phyloP scores from a whole-genome alignment of 2,113 vertebrate species.

The Gadus chalcogrammus region DNA sequence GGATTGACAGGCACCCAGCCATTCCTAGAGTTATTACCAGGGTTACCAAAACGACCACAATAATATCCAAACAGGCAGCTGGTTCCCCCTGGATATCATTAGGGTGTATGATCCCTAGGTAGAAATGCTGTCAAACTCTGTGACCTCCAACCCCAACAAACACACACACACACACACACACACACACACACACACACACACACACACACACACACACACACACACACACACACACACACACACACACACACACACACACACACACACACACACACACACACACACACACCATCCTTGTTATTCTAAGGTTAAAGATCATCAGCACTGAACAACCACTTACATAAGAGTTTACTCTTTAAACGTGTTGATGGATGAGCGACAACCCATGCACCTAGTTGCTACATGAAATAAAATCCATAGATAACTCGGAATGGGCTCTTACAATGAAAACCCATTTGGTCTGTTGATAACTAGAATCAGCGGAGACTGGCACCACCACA shows the following conservation, averaged over 20 bases:
- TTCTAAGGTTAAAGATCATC: neutral
- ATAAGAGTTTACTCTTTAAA: neutral
- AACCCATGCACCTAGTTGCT: neutral
- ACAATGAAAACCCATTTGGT: conserved; percentile 34
- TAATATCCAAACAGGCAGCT: no score
- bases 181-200: neutral
- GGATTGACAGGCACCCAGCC: neutral
- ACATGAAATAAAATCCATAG: neutral
- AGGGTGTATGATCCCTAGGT: no score
- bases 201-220: neutral
- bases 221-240: neutral
- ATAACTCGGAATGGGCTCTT: neutral
- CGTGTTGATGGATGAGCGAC: conserved; percentile 38
- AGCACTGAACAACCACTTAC: neutral
- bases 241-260: no score
- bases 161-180: neutral
- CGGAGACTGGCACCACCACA: conserved; percentile 33
- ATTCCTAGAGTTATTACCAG: no score
- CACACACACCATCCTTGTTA: neutral
- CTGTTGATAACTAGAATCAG: conserved; percentile 44
- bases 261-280: neutral
- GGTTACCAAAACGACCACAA: no score
- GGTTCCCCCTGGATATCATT: no score
- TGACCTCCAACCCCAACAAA: neutral
- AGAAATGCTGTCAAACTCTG: no score